Percentiles rank a stretch among this genome's conserved stretches.
Evolutionary conservation across 30 jellyfish, hydroid and myxozoan genomes (phyloP).

Genomic region (Aurelia aurita complex sp. Pacific): DNA sequence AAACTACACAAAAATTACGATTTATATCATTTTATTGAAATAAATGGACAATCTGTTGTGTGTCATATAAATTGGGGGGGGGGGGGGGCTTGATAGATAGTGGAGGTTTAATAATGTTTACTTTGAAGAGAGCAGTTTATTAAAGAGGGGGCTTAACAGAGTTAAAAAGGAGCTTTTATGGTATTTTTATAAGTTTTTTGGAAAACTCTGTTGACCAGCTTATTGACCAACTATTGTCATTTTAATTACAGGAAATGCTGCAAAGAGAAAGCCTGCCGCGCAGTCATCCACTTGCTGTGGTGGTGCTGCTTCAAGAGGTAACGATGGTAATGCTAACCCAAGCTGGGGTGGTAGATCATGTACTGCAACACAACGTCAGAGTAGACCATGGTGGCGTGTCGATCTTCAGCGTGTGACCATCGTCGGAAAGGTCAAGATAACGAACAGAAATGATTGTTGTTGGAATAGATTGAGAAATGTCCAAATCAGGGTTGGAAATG

Average conservation of each 20-base stretch:
- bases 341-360: conserved; percentile 35
- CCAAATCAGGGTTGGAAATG: conserved; percentile 39
- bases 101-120: no score
- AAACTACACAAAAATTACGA: no score
- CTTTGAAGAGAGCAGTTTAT: no score
- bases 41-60: no score
- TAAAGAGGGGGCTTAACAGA: no score
- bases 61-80: no score
- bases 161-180: no score
- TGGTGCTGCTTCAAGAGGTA: conserved; percentile 49
- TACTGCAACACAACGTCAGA: conserved; percentile 33
- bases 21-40: no score
- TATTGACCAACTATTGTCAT: no score
- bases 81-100: no score
- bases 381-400: conserved; percentile 76
- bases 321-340: conserved; percentile 55
- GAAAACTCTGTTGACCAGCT: no score
- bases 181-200: no score
- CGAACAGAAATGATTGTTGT: conserved; percentile 52
- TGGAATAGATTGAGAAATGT: conserved; percentile 31
- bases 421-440: conserved; percentile 33
- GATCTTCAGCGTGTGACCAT: conserved; percentile 16
- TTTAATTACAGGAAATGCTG: conserved; percentile 25
- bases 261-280: conserved; percentile 45
- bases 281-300: conserved; percentile 64